Evolutionary conservation across 2,888 invertebrate genomes (phyloP).

Genomic region (Cataglyphis altisquamis): DNA sequence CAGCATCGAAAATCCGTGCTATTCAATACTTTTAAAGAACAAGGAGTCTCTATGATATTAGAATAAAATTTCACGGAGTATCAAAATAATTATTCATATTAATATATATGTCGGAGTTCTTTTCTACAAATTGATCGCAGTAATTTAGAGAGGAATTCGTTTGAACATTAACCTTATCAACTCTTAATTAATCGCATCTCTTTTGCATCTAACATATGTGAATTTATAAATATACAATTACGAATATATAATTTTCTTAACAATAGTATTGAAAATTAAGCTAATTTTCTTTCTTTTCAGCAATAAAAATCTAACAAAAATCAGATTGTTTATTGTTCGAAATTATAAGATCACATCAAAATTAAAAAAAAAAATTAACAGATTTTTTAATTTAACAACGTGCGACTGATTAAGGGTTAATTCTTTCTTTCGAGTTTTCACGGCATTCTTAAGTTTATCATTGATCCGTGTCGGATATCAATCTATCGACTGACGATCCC

Average conservation of each 20-base stretch:
- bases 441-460: slow-evolving; percentile 3
- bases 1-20: slow-evolving; percentile 39
- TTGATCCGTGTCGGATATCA: slow-evolving; percentile 12
- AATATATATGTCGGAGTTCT: slow-evolving; percentile 33
- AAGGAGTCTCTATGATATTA: slow-evolving; percentile 53
- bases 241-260: too few species aligned
- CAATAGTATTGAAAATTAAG: too few species aligned
- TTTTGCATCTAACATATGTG: neutral
- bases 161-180: slow-evolving; percentile 4
- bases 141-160: slow-evolving; percentile 16
- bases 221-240: neutral
- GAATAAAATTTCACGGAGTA: slow-evolving; percentile 70
- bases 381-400: neutral
- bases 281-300: neutral
- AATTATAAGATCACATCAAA: neutral
- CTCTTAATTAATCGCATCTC: slow-evolving; percentile 4
- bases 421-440: neutral
- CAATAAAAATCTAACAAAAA: neutral
- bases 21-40: slow-evolving; percentile 40
- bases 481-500: neutral
- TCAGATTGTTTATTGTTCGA: neutral
- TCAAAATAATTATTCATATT: slow-evolving; percentile 68
- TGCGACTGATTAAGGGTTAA: slow-evolving; percentile 7
- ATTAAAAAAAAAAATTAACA: neutral
- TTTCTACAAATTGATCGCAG: slow-evolving; percentile 36